Conservation (phyloP, 2,888 invertebrate species). For the Nudaria mundana region DNA sequence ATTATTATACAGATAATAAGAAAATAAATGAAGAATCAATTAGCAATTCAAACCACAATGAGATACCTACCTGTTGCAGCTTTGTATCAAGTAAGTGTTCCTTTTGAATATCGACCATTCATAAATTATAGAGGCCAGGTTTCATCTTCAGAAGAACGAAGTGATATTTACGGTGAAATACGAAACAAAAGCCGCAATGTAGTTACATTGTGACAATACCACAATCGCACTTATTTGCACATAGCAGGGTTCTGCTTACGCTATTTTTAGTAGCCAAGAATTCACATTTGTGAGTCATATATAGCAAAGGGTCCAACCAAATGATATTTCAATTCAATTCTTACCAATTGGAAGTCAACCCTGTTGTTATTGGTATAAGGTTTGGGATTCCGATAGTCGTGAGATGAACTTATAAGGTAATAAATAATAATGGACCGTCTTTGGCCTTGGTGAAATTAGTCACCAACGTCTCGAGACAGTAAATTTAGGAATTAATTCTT, state of each 20-base stretch:
- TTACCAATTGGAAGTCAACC: conserved; percentile 36
- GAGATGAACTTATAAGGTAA: conserved; percentile 63
- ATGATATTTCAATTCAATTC: conserved; percentile 45
- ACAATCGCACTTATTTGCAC: conserved; percentile 37
- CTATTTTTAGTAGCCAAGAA: conserved; percentile 65
- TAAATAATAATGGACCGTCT: conserved; percentile 78
- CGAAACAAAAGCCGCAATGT: conserved; percentile 10
- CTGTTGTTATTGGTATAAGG: conserved; percentile 41
- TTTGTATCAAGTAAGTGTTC: no score
- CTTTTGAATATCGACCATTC: no score
- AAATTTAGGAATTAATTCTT: conserved; percentile 55
- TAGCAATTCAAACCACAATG: no score
- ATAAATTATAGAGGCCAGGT: no score
- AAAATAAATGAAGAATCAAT: no score
- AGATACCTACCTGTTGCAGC: no score
- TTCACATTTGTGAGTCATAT: conserved; percentile 59
- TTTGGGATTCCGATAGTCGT: conserved; percentile 29
- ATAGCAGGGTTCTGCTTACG: conserved; percentile 40
- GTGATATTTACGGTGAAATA: conserved; percentile 9
- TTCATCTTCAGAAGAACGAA: conserved; percentile 3
- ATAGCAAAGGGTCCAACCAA: conserved; percentile 60
- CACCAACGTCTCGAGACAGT: conserved; percentile 43
- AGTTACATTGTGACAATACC: background rate
- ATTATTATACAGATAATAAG: no score
- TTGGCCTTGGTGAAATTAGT: conserved; percentile 76